Conservation (phyloP, 1,140 invertebrate genomes). For the Cheumatopsyche charites region DNA sequence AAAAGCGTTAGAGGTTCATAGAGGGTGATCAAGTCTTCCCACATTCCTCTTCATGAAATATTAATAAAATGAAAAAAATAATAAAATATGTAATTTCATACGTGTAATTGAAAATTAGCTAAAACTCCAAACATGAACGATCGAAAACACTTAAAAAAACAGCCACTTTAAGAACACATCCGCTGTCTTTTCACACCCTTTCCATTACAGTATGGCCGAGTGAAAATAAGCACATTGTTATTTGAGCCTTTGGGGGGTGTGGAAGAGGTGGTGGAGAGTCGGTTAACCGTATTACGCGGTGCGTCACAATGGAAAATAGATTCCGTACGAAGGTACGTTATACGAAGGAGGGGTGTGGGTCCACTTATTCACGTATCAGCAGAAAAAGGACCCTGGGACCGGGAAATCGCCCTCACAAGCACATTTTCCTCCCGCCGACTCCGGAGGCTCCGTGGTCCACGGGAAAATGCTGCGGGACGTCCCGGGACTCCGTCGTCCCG, state of each 20-base stretch:
- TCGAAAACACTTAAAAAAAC: too few relatives aligned
- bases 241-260: conserved; percentile 14
- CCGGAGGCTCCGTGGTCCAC: conserved; percentile 22
- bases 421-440: conserved; percentile 34
- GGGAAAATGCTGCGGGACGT: background rate
- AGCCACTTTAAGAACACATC: background rate
- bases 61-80: too few relatives aligned
- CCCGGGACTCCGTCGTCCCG: too few relatives aligned
- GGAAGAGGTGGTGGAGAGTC: too few relatives aligned
- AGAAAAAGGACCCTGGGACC: conserved; percentile 31
- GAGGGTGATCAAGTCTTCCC: too few relatives aligned
- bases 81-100: too few relatives aligned
- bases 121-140: too few relatives aligned
- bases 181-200: too few relatives aligned
- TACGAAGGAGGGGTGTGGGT: background rate
- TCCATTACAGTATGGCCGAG: conserved; percentile 26
- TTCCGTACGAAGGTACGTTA: conserved; percentile 29
- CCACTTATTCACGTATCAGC: conserved; percentile 43
- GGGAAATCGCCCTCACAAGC: conserved; percentile 30
- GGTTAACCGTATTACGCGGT: conserved; percentile 35
- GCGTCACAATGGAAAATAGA: conserved; percentile 40
- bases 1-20: too few relatives aligned
- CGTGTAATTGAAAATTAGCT: too few relatives aligned
- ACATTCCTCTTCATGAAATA: too few relatives aligned
- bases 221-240: conserved; percentile 40